A percentile compares a stretch with the other conserved stretches of the same genome.
phyloP scores from a whole-genome alignment of 1,140 invertebrate genomes.

The Archivesica marissinica region DNA sequence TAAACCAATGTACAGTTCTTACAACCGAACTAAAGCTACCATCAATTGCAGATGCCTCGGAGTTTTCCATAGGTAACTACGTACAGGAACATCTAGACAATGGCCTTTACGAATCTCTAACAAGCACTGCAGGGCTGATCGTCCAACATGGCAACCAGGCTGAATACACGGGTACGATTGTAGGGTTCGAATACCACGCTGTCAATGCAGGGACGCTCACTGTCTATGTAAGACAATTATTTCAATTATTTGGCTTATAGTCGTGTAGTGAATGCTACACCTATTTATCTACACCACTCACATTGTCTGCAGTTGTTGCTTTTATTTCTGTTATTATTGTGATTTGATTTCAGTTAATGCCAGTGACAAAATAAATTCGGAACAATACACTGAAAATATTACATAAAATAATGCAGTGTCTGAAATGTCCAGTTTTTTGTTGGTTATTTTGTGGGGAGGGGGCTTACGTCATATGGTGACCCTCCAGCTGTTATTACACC shows the following conservation, averaged over 20 bases:
- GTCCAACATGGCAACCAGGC: constrained; percentile 9
- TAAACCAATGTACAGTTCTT: neutral
- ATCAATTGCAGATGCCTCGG: neutral
- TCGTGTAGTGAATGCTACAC: neutral
- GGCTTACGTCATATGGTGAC: too few species aligned
- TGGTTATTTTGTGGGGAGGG: too few species aligned
- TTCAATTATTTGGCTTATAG: neutral
- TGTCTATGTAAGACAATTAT: neutral
- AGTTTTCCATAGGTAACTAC: constrained; percentile 13
- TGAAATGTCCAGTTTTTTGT: too few species aligned
- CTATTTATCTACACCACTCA: neutral
- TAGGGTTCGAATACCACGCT: constrained; percentile 22
- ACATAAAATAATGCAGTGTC: too few species aligned
- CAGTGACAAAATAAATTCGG: neutral
- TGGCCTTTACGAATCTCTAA: neutral
- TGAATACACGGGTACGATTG: neutral
- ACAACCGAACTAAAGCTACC: neutral
- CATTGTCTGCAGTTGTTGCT: neutral
- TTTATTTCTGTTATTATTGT: neutral
- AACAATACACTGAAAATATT: too few species aligned
- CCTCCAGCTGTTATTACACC: too few species aligned
- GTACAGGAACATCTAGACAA: neutral
- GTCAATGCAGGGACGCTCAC: neutral
- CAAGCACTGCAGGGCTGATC: neutral
- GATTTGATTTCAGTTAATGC: neutral